Evolutionary conservation across 2,113 vertebrate genomes (phyloP).

Genomic region (Acrocephalus kingi): DNA sequence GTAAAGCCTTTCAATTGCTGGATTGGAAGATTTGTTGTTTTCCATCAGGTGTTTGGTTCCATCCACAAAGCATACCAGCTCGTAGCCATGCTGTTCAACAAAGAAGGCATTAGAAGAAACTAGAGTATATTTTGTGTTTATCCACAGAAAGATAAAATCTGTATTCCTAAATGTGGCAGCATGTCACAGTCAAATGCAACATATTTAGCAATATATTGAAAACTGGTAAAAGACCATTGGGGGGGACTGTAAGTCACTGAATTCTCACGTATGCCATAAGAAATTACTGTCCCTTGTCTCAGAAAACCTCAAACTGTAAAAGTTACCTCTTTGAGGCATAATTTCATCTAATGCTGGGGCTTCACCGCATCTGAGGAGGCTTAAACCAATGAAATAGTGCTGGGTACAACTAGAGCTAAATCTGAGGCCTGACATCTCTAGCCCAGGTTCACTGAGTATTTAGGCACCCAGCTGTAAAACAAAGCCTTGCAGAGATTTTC

Average conservation of each 20-base stretch:
- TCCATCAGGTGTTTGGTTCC: constrained; percentile 15
- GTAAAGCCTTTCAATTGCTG: not conserved
- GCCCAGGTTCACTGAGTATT: not conserved
- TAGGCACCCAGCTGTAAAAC: not conserved
- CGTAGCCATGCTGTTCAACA: not conserved
- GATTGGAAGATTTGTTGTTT: accelerated
- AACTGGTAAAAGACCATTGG: not conserved
- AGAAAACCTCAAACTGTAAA: not conserved
- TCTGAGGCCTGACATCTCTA: not conserved
- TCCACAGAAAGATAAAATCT: not conserved
- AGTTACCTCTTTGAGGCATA: not conserved
- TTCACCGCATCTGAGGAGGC: not conserved
- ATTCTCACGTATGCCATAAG: accelerated
- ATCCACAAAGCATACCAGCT: constrained; percentile 47
- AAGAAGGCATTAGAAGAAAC: not conserved
- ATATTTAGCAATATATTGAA: not conserved
- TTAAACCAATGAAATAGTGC: not conserved
- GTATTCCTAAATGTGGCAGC: not conserved
- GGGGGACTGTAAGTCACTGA: not conserved
- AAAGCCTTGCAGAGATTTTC: not conserved
- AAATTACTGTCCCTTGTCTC: not conserved
- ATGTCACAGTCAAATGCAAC: accelerated
- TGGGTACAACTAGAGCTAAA: not conserved
- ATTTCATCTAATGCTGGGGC: not conserved
- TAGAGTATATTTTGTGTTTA: not conserved